Percentiles rank a stretch among this genome's conserved stretches.
phyloP scores from a whole-genome alignment of 2,888 invertebrate genomes.

The Eulithis testata region DNA sequence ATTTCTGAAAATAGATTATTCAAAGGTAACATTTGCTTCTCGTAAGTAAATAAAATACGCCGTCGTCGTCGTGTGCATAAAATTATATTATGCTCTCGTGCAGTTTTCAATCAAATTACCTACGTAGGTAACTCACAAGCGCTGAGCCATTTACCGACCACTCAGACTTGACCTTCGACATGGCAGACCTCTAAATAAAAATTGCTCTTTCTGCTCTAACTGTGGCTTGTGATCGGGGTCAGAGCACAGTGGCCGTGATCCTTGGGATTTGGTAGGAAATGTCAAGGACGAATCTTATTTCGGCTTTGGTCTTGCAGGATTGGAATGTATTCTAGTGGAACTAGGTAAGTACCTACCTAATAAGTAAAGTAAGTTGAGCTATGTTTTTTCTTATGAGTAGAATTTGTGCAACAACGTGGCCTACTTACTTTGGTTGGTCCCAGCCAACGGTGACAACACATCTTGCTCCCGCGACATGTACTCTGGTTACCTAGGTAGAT shows the following conservation, averaged over 20 bases:
- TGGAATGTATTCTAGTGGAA: constrained; percentile 1
- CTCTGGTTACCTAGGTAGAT: constrained; percentile 77
- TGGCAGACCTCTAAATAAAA: constrained; percentile 34
- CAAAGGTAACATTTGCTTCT: no score
- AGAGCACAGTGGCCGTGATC: constrained; percentile 43
- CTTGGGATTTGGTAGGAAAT: constrained; percentile 29
- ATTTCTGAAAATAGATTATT: no score
- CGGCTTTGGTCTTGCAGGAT: constrained; percentile 6
- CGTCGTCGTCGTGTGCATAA: no score
- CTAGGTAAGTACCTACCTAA: no score
- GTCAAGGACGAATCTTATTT: constrained; percentile 26
- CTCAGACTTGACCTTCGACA: constrained; percentile 46
- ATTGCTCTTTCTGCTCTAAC: constrained; percentile 40
- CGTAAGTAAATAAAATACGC: no score
- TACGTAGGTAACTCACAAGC: no score
- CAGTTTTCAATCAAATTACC: constrained; percentile 52
- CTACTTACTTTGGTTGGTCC: constrained; percentile 86
- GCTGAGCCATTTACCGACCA: constrained; percentile 52
- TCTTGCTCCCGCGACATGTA: constrained; percentile 97
- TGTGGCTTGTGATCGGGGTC: constrained; percentile 34
- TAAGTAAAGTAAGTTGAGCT: no score
- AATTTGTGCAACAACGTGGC: no score
- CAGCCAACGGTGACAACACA: constrained; percentile 93
- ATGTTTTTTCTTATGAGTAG: no score
- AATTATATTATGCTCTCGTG: background rate